Percentiles rank a stretch among this genome's conserved stretches.
These are phyloP conservation scores for Fulica atra DNA, from an alignment of 2,113 vertebrate genomes.

Conservation along the genomic window DNA sequence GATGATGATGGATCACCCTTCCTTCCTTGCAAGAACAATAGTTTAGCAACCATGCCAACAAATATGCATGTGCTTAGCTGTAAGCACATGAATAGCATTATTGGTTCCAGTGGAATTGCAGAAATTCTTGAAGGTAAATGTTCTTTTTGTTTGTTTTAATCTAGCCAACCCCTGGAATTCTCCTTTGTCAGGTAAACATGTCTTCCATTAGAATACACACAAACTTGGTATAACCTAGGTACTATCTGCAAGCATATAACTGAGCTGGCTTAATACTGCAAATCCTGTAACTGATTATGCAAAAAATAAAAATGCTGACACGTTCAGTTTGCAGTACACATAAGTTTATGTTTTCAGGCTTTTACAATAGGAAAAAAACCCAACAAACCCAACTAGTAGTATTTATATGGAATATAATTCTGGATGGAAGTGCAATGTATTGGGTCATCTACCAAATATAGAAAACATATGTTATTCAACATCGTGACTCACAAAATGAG, in stretches of 20 bases:
- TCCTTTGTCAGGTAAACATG: neutral
- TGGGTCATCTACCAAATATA: constrained; percentile 33
- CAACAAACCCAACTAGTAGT: neutral
- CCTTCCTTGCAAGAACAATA: neutral
- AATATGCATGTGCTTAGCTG: neutral
- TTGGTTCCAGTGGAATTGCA: neutral
- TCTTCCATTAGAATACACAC: neutral
- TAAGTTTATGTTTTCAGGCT: neutral
- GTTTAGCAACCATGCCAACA: neutral
- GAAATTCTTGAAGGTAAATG: neutral
- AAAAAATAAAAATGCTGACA: neutral
- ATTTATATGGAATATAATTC: neutral
- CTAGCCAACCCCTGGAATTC: neutral
- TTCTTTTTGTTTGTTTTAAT: neutral
- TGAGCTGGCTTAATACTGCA: neutral
- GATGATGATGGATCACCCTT: neutral
- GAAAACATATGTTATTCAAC: constrained; percentile 30
- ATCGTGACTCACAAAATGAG: constrained; percentile 36
- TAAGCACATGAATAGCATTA: neutral
- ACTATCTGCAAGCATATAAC: neutral
- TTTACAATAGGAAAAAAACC: neutral
- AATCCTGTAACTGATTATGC: neutral
- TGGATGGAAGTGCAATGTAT: neutral
- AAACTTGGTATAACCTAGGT: neutral
- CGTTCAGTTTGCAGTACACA: neutral